phyloP scores from a whole-genome alignment of 2,888 invertebrate species.

The Scrobipalpa atriplicella region DNA sequence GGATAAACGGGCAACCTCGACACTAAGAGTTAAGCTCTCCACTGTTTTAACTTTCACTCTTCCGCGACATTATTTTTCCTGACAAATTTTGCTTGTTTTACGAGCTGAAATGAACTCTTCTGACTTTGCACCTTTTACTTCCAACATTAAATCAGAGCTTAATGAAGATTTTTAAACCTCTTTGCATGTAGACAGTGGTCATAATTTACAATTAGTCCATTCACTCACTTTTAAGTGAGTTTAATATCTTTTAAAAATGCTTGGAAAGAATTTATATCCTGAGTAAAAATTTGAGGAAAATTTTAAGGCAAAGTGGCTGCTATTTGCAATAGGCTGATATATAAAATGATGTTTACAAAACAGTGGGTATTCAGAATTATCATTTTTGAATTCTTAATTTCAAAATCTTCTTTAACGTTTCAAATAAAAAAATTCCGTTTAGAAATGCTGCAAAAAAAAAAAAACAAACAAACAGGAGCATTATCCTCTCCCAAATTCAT shows the following conservation, averaged over 20 bases:
- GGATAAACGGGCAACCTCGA: constrained; percentile 61
- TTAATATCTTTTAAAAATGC: background rate
- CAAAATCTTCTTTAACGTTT: too few species aligned
- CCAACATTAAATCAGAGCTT: background rate
- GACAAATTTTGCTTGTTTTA: background rate
- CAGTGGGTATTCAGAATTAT: too few species aligned
- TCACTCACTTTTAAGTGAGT: constrained; percentile 1
- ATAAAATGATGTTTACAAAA: too few species aligned
- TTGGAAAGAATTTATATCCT: constrained; percentile 15
- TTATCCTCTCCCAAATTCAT: constrained; percentile 18
- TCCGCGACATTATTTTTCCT: background rate
- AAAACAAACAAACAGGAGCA: background rate
- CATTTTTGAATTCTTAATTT: too few species aligned
- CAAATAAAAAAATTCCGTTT: background rate
- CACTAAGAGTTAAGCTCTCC: constrained; percentile 51
- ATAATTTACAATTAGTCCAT: constrained; percentile 17
- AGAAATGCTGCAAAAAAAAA: background rate
- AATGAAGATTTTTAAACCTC: constrained; percentile 5
- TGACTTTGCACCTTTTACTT: constrained; percentile 3
- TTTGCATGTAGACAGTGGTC: background rate
- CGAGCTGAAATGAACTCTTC: background rate
- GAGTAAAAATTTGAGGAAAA: background rate
- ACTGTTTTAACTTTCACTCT: constrained; percentile 27
- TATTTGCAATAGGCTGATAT: too few species aligned
- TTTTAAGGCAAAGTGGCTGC: background rate